Evolutionary conservation across 2,888 invertebrate species (phyloP), one percentile per base, ranked within the genome.

Genomic region (Exephanes ischioxanthus): DNA sequence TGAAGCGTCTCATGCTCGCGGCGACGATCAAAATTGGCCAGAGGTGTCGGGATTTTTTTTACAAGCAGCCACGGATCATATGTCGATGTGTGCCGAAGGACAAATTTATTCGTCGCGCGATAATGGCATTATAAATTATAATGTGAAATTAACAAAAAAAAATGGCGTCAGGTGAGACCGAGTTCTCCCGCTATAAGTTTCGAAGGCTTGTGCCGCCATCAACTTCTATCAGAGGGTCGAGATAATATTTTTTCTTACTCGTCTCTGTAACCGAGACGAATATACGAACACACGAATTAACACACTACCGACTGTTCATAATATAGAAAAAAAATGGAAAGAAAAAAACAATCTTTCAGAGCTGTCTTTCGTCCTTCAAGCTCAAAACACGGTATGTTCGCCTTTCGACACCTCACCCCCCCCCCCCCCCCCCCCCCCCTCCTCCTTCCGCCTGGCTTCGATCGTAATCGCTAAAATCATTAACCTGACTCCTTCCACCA

Each of bases 171-270:
- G 19, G 19, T n/a, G 7, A 16, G 53, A 55, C 6, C 7, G 19
- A 19, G 19, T 55, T 55, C 22, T 55, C 9, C 9, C 45, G 85
- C 30, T 55, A 82, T 80, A 85, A 70, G 88, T 87, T 90, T 89
- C 91, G 90, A 90, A 85, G 82, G 76, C 37, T 78, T 75, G 73
- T 80, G 85, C 87, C 19, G 37, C 33, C 37, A 75, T 66, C 79
- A 16, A 16, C 45, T 45, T 84, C 89, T 85, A 79, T 86, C 85
- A 86, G 78, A 88, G 84, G 86, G 78, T 87, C 89, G 90, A 88
- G 88, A 89, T 86, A 79, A 91, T 91, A 91, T 91, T 91, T 91
- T 91, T 91, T 91, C 91, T 90, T 91, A 90, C 89, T 89, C 90
- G 86, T 90, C 88, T 89, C 87, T 87, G 86, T 73, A 73, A 81